phyloP scores from a whole-genome alignment of 2,113 vertebrate genomes.

The Eudyptes chrysolophus region DNA sequence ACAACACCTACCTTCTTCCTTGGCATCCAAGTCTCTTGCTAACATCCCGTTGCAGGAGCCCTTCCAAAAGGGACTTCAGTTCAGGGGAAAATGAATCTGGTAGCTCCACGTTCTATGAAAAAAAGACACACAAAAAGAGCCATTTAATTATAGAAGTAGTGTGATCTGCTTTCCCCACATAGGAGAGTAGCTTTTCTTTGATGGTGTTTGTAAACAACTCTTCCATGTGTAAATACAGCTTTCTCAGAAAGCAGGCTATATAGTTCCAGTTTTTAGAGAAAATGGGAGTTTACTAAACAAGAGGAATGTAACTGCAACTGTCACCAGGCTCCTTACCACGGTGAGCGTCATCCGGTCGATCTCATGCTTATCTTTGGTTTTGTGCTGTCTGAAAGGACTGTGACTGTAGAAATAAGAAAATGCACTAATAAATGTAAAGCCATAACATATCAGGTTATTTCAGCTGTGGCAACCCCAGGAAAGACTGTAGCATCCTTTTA shows the following conservation, averaged over 20 bases:
- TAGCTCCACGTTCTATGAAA: constrained; percentile 88
- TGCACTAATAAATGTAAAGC: not conserved
- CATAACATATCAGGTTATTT: not conserved
- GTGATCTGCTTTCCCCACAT: not conserved
- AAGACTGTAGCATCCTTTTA: not conserved
- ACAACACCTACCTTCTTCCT: constrained; percentile 83
- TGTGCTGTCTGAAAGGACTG: constrained; percentile 98
- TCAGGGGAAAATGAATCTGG: constrained; percentile 92
- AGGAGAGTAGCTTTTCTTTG: not conserved
- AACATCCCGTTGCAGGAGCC: constrained; percentile 90
- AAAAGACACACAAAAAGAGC: not conserved
- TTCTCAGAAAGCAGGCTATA: not conserved
- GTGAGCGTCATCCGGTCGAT: constrained; percentile 99
- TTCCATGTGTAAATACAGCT: accelerated
- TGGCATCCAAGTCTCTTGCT: constrained; percentile 90
- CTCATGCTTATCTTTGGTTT: constrained; percentile 99
- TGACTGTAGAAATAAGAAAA: constrained; percentile 77
- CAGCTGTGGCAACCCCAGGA: not conserved
- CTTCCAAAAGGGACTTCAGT: constrained; percentile 91
- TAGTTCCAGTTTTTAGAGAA: not conserved
- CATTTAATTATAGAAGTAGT: accelerated
- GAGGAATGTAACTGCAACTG: not conserved
- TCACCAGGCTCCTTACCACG: constrained; percentile 82
- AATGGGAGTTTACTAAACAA: not conserved
- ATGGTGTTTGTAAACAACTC: not conserved